Percentiles rank a stretch among this genome's conserved stretches.
Conservation (phyloP, 1,140 invertebrate genomes). For the Euwallacea fornicatus region DNA sequence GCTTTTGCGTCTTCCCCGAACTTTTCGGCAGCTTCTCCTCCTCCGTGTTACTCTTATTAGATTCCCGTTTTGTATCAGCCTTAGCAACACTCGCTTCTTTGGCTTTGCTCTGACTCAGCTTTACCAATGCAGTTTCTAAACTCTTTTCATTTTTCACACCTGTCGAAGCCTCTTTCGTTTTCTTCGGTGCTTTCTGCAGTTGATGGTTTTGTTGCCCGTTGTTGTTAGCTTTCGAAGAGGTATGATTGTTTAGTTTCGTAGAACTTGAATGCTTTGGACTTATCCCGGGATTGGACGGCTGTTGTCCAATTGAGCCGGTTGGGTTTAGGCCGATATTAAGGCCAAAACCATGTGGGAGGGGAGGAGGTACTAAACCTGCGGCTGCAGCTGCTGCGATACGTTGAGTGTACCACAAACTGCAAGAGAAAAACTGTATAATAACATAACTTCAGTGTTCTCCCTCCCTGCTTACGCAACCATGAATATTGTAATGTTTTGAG, state of each 20-base stretch:
- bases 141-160: constrained; percentile 49
- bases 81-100: constrained; percentile 22
- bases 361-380: constrained; percentile 29
- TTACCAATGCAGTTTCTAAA: constrained; percentile 49
- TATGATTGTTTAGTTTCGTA: background rate
- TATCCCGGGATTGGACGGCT: constrained; percentile 31
- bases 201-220: background rate
- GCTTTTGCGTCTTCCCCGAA: background rate
- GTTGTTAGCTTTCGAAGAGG: background rate
- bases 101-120: constrained; percentile 46
- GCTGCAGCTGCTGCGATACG: constrained; percentile 42
- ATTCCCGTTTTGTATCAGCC: no score
- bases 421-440: background rate
- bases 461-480: background rate
- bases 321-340: constrained; percentile 14
- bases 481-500: background rate
- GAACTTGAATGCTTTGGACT: constrained; percentile 6
- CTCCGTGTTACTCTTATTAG: background rate
- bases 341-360: constrained; percentile 20
- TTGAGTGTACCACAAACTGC: constrained; percentile 43
- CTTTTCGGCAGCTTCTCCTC: background rate
- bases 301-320: constrained; percentile 8
- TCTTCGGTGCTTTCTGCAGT: background rate
- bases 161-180: constrained; percentile 39
- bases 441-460: background rate